Evolutionary conservation across 2,888 invertebrate genomes (phyloP).

Genomic region (Pocota personata): DNA sequence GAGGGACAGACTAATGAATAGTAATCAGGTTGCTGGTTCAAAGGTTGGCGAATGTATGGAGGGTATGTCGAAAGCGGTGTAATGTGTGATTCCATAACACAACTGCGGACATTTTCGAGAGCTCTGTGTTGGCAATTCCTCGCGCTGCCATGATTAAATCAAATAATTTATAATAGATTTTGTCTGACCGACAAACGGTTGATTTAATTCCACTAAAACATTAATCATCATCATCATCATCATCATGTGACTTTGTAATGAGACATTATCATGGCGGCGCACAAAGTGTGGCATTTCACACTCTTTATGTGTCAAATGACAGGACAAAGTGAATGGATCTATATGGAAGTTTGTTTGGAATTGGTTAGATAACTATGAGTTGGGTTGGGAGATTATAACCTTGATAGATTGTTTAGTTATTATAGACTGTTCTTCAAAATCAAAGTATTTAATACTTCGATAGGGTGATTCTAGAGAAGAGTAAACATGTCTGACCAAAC

Average conservation of each 20-base stretch:
- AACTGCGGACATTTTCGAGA: constrained; percentile 31
- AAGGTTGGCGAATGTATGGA: not conserved
- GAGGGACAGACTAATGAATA: constrained; percentile 26
- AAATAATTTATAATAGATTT: constrained; percentile 64
- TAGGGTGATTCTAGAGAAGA: too few species aligned
- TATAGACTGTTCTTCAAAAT: too few species aligned
- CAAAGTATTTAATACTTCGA: too few species aligned
- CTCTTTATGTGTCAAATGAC: not conserved
- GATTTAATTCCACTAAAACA: constrained; percentile 63
- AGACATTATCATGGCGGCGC: not conserved
- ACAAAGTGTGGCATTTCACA: not conserved
- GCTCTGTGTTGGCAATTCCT: not conserved
- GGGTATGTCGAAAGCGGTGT: constrained; percentile 32
- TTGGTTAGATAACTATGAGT: too few species aligned
- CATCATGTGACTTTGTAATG: constrained; percentile 24
- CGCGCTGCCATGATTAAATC: constrained; percentile 13
- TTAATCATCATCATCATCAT: constrained; percentile 55
- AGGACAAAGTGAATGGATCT: not conserved
- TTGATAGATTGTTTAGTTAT: too few species aligned
- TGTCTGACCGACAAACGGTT: constrained; percentile 43
- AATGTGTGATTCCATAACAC: constrained; percentile 60
- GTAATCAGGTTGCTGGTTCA: constrained; percentile 44
- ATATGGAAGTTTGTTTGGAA: too few species aligned
- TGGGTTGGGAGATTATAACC: too few species aligned
- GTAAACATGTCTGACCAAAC: too few species aligned